Conservation (phyloP, 2,113 vertebrate genomes). For the Dendrocopos noguchii region DNA sequence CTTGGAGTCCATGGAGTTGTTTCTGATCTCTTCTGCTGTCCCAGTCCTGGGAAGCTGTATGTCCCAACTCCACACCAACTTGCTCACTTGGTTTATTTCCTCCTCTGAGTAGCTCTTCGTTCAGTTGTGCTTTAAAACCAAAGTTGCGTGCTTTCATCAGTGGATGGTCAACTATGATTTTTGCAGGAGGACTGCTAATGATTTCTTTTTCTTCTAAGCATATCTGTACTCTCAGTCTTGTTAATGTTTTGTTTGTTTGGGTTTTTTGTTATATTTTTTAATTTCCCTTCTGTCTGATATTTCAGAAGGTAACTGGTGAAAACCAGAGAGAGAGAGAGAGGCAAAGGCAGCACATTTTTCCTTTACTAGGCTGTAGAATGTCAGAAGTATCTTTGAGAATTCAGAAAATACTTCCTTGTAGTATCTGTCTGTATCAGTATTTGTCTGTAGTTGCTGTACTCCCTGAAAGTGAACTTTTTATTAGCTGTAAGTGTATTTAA, state of each 20-base stretch:
- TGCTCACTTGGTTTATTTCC: not conserved
- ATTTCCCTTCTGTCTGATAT: not conserved
- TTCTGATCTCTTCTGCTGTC: not conserved
- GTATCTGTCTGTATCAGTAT: not conserved
- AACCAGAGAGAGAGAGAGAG: not conserved
- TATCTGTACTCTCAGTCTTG: not conserved
- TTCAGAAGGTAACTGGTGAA: not conserved
- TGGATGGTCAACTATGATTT: fast-evolving
- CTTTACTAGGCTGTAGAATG: not conserved
- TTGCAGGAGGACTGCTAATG: not conserved
- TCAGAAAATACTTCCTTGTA: not conserved
- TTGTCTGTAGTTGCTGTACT: not conserved
- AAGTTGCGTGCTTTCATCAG: not conserved
- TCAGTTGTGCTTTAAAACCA: not conserved
- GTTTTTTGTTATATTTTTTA: too few relatives aligned
- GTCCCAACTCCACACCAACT: not conserved
- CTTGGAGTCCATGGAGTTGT: not conserved
- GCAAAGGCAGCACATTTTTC: not conserved
- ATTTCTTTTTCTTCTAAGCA: not conserved
- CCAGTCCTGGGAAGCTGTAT: not conserved
- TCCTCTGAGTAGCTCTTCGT: not conserved
- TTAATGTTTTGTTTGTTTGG: not conserved
- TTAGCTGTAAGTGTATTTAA: not conserved
- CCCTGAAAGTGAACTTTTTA: not conserved
- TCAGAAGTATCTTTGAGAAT: not conserved